These are phyloP conservation scores for Lasioglossum figueresi DNA, from an alignment of 2,888 invertebrate genomes.

Conservation along the genomic window DNA sequence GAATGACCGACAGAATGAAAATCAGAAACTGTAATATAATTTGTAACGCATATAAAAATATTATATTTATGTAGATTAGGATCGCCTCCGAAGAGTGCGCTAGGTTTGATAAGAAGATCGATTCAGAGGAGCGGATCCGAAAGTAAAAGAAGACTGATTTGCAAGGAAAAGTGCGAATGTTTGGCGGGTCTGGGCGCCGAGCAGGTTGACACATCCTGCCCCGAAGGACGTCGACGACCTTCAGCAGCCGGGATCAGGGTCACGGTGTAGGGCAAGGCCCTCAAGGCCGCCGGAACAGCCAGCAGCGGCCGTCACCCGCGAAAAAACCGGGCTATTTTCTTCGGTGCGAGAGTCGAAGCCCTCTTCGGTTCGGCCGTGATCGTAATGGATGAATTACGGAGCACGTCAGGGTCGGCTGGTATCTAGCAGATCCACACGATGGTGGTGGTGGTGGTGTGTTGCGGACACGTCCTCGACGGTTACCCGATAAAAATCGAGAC, in stretches of 20 bases:
- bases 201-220: constrained; percentile 63
- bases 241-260: constrained; percentile 70
- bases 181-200: not conserved
- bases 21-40: not conserved
- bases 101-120: no score
- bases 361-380: constrained; percentile 20
- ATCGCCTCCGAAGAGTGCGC: not conserved
- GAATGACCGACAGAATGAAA: not conserved
- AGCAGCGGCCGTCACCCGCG: constrained; percentile 31
- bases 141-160: not conserved
- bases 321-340: constrained; percentile 24
- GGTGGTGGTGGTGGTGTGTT: not conserved
- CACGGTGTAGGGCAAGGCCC: constrained; percentile 72
- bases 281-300: constrained; percentile 69
- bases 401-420: constrained; percentile 27
- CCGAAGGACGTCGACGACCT: constrained; percentile 70
- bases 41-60: not conserved
- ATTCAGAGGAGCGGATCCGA: not conserved
- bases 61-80: not conserved
- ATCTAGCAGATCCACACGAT: constrained; percentile 17
- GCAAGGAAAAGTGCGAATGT: not conserved
- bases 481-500: constrained; percentile 12
- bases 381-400: constrained; percentile 40
- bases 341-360: constrained; percentile 3
- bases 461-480: constrained; percentile 20